Evolutionary conservation across 2,888 invertebrate genomes (phyloP).

Genomic region (Tetrapedia diversipes): DNA sequence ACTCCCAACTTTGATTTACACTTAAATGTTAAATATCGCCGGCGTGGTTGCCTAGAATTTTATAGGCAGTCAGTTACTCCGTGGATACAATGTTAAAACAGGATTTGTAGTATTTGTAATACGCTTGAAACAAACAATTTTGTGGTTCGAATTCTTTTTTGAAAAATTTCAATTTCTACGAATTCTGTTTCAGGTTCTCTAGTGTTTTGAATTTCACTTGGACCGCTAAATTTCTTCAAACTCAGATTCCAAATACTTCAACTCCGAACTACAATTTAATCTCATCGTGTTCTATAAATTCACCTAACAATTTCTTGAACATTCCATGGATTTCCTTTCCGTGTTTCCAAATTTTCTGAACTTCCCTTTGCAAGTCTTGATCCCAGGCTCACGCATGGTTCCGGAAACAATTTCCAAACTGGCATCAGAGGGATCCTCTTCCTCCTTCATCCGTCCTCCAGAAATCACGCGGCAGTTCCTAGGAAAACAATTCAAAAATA

Average conservation of each 20-base stretch:
- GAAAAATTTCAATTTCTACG: background rate
- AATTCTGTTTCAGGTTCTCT: background rate
- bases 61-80: background rate
- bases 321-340: too few species aligned
- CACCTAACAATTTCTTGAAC: too few species aligned
- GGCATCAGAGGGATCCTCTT: background rate
- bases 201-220: background rate
- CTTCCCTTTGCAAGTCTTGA: background rate
- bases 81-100: background rate
- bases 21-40: conserved; percentile 35
- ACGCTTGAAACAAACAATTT: background rate
- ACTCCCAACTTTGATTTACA: conserved; percentile 29
- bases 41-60: background rate
- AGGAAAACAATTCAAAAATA: background rate
- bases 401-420: too few species aligned
- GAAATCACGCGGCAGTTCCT: background rate
- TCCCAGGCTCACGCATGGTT: too few species aligned
- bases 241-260: too few species aligned
- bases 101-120: too few species aligned
- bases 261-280: too few species aligned
- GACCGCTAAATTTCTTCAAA: too few species aligned
- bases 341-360: background rate
- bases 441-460: background rate
- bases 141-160: background rate
- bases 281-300: too few species aligned